Percentiles rank a stretch among this genome's conserved stretches.
Conservation (phyloP, 2,888 invertebrate genomes). For the Amiota minor region DNA sequence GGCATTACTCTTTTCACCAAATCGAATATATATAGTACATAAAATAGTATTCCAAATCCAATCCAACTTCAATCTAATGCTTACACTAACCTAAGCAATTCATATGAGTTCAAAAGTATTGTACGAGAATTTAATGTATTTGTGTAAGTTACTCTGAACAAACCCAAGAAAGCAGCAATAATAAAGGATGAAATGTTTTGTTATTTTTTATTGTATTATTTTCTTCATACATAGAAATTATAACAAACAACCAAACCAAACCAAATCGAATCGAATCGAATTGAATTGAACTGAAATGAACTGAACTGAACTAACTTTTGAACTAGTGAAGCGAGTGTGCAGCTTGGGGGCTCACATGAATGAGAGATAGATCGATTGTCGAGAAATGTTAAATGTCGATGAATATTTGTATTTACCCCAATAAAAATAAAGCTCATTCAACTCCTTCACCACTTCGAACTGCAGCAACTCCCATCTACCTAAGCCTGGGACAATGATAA, state of each 20-base stretch:
- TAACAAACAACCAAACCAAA: conserved; percentile 23
- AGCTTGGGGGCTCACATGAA: conserved; percentile 23
- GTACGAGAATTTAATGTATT: background rate
- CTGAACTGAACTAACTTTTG: no score
- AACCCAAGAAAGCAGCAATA: no score
- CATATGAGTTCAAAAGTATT: conserved; percentile 13
- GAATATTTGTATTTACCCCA: conserved; percentile 24
- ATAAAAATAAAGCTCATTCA: background rate
- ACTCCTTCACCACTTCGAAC: background rate
- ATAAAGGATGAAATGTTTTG: background rate
- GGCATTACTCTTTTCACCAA: conserved; percentile 4
- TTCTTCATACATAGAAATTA: conserved; percentile 14
- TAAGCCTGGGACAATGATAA: background rate
- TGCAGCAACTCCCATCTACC: background rate
- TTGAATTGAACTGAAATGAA: no score
- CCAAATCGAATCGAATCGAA: background rate
- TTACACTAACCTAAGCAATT: background rate
- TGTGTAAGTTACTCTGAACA: background rate
- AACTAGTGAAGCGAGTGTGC: background rate
- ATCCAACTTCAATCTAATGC: background rate
- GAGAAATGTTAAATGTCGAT: conserved; percentile 34
- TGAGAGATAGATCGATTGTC: conserved; percentile 29
- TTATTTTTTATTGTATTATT: background rate
- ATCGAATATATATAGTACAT: background rate
- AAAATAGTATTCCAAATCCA: background rate